A percentile compares a stretch with the other conserved stretches of the same genome.
Conservation (phyloP, 2,888 invertebrate genomes). For the Penaeus monodon region DNA sequence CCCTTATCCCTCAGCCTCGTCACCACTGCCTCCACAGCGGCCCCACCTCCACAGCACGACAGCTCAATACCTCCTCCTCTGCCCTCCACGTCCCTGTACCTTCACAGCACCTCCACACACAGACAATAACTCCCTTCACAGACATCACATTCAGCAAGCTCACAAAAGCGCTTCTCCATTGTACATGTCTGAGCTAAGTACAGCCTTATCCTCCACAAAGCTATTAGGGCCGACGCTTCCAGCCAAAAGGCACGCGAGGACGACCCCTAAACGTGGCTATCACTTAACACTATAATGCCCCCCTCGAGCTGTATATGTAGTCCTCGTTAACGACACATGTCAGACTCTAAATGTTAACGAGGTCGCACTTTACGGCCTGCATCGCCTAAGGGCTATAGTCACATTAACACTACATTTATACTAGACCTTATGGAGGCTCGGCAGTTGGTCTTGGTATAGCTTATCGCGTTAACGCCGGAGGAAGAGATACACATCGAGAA, state of each 20-base stretch:
- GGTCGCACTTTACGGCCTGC: constrained; percentile 13
- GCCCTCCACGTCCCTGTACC: too few relatives aligned
- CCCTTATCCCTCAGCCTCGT: too few relatives aligned
- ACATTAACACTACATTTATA: not conserved
- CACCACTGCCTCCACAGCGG: too few relatives aligned
- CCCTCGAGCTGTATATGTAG: constrained; percentile 5
- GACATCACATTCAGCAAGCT: constrained; percentile 10
- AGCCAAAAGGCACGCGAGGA: not conserved
- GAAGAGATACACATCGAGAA: too few relatives aligned
- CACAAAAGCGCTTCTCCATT: constrained; percentile 4
- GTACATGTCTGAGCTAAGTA: not conserved
- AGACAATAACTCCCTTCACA: constrained; percentile 9
- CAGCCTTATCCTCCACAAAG: not conserved
- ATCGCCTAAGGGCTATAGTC: constrained; percentile 4
- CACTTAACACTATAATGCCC: not conserved
- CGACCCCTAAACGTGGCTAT: not conserved
- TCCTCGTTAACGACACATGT: constrained; percentile 14
- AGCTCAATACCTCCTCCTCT: too few relatives aligned
- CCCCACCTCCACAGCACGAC: too few relatives aligned
- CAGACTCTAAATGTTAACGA: constrained; percentile 16
- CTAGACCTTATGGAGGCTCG: too few relatives aligned
- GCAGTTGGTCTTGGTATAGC: too few relatives aligned
- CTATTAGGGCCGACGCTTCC: not conserved
- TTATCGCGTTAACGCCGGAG: too few relatives aligned
- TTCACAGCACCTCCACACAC: too few relatives aligned